Conservation (phyloP, 2,888 invertebrate species). For the Abrostola triplasia region DNA sequence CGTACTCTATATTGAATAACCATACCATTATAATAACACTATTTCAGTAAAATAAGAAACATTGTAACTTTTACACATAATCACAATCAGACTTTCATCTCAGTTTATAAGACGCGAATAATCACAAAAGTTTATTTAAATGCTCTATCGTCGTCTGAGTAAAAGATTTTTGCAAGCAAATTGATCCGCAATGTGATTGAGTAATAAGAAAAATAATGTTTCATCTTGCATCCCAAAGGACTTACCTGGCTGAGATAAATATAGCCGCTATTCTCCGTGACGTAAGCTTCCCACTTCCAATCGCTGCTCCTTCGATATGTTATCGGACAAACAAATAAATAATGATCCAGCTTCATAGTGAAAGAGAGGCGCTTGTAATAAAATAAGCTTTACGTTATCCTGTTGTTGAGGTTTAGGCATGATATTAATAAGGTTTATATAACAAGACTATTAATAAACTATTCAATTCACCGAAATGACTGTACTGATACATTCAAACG, state of each 20-base stretch:
- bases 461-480: too few relatives aligned
- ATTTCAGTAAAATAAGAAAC: too few relatives aligned
- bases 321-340: neutral
- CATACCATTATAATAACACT: too few relatives aligned
- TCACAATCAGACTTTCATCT: too few relatives aligned
- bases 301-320: slow-evolving; percentile 3
- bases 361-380: slow-evolving; percentile 12
- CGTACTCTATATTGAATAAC: too few relatives aligned
- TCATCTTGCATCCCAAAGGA: slow-evolving; percentile 18
- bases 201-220: slow-evolving; percentile 27
- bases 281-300: slow-evolving; percentile 11
- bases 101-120: neutral
- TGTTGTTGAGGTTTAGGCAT: neutral
- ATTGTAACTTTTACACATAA: too few relatives aligned
- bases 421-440: too few relatives aligned
- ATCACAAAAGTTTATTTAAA: neutral
- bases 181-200: slow-evolving; percentile 17
- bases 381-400: neutral
- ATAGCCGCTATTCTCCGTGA: slow-evolving; percentile 24
- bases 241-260: slow-evolving; percentile 22
- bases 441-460: too few relatives aligned
- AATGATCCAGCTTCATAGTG: neutral
- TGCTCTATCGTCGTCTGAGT: neutral
- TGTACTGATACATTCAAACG: too few relatives aligned
- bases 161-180: slow-evolving; percentile 12